Conservation (phyloP, 2,888 invertebrate genomes). For the Lordiphosa fenestrarum region DNA sequence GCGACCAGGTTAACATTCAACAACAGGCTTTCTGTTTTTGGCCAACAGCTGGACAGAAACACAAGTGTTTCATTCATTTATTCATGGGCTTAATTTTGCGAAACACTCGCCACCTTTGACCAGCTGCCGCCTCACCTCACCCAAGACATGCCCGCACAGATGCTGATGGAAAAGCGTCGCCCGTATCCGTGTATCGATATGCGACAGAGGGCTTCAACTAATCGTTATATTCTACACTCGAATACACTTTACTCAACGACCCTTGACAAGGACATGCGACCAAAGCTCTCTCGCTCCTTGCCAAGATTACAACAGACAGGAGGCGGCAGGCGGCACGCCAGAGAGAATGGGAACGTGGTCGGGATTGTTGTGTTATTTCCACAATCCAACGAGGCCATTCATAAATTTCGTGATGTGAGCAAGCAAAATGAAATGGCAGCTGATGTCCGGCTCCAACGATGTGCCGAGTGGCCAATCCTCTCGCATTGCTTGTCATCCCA, state of each 20-base stretch:
- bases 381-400: slow-evolving; percentile 25
- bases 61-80: slow-evolving; percentile 37
- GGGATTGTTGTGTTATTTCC: slow-evolving; percentile 8
- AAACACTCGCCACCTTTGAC: slow-evolving; percentile 20
- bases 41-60: neutral
- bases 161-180: neutral
- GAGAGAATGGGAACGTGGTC: slow-evolving; percentile 2
- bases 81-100: slow-evolving; percentile 28
- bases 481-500: slow-evolving; percentile 6
- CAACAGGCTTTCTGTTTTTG: no score
- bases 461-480: slow-evolving; percentile 39
- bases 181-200: slow-evolving; percentile 8
- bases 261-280: slow-evolving; percentile 31
- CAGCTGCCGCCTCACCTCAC: slow-evolving; percentile 14
- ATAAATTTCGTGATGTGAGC: slow-evolving; percentile 32
- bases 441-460: slow-evolving; percentile 21
- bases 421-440: slow-evolving; percentile 35
- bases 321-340: no score
- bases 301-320: no score
- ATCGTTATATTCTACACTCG: slow-evolving; percentile 40
- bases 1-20: no score
- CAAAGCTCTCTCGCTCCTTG: no score
- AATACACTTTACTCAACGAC: slow-evolving; percentile 39
- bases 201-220: slow-evolving; percentile 19
- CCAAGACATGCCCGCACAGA: slow-evolving; percentile 4